These are phyloP conservation scores for Cylloceria caligata DNA, from an alignment of 2,888 invertebrate genomes.

Conservation along the genomic window DNA sequence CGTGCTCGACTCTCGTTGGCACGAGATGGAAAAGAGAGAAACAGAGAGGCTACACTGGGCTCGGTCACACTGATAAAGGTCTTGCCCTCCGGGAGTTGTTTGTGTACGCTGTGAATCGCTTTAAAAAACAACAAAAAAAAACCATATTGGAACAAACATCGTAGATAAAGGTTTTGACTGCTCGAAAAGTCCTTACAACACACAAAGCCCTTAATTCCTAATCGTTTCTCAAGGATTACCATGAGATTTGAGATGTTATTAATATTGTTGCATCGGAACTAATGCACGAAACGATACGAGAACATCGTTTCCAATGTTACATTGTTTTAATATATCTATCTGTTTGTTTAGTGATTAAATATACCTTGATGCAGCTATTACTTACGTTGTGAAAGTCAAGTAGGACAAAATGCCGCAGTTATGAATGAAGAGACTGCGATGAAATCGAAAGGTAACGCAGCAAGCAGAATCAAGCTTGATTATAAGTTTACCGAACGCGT, in stretches of 20 bases:
- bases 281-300: not conserved
- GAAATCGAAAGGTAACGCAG: not conserved
- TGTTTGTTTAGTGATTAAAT: slow-evolving; percentile 1
- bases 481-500: not conserved
- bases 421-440: not conserved
- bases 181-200: slow-evolving; percentile 29
- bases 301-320: not conserved
- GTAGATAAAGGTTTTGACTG: slow-evolving; percentile 46
- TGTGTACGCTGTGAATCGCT: slow-evolving; percentile 55
- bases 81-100: slow-evolving; percentile 57
- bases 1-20: slow-evolving; percentile 20
- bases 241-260: not conserved
- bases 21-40: slow-evolving; percentile 6
- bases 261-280: not conserved
- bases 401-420: slow-evolving; percentile 3
- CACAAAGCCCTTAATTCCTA: not conserved
- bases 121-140: not conserved
- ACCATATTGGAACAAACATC: slow-evolving; percentile 25
- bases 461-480: not conserved
- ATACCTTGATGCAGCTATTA: not conserved
- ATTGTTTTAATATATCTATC: not conserved
- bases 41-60: slow-evolving; percentile 14
- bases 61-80: slow-evolving; percentile 59
- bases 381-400: slow-evolving; percentile 1
- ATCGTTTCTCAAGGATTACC: not conserved